These are phyloP conservation scores for Achatina immaculata DNA, from an alignment of 1,140 invertebrate species.

Conservation along the genomic window DNA sequence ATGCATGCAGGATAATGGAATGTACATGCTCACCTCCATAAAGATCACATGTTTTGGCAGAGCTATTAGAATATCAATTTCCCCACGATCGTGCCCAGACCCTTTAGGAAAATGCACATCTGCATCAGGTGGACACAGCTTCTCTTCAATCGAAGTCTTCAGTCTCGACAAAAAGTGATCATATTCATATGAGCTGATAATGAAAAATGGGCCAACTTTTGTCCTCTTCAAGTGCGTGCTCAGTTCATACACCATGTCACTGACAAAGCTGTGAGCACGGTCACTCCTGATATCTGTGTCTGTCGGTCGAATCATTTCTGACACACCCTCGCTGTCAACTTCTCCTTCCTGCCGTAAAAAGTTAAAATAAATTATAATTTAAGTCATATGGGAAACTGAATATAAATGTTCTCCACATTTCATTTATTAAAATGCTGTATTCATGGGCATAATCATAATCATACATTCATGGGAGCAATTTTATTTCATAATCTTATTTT, in stretches of 20 bases:
- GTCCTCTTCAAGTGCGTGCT: background rate
- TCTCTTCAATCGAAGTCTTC: conserved; percentile 3
- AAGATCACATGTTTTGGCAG: conserved; percentile 12
- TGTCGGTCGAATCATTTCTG: background rate
- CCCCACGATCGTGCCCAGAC: conserved; percentile 12
- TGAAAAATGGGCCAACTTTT: conserved; percentile 12
- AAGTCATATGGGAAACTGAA: no score
- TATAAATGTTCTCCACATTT: no score
- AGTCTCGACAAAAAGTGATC: conserved; percentile 29
- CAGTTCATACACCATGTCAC: conserved; percentile 2
- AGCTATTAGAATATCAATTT: conserved; percentile 20
- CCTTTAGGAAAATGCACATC: conserved; percentile 4
- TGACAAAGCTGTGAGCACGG: conserved; percentile 24
- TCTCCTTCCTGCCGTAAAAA: background rate
- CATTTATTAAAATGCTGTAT: no score
- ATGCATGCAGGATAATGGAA: no score
- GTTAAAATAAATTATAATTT: no score
- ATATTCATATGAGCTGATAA: conserved; percentile 24
- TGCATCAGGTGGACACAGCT: background rate
- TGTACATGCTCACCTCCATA: conserved; percentile 8
- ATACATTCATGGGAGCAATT: no score
- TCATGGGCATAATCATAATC: no score
- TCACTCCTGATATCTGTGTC: conserved; percentile 26
- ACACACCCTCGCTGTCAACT: background rate
- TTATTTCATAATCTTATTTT: no score